Evolutionary conservation across 2,797 vertebrate species (phyloP).

Genomic region (Characodon lateralis): DNA sequence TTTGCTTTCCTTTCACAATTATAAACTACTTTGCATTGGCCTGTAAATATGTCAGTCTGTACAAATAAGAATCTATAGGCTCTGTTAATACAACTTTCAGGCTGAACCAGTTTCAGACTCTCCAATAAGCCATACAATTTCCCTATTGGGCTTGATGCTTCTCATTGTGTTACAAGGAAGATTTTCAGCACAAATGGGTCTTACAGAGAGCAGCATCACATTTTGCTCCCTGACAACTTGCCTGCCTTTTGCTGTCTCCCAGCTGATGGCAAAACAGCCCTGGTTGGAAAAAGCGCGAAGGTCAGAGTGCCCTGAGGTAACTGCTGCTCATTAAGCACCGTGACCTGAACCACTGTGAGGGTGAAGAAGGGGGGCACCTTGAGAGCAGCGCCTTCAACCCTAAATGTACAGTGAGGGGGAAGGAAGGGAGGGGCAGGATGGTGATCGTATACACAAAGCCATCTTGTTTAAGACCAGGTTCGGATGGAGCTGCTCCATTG

Average conservation of each 20-base stretch:
- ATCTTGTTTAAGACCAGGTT: slow-evolving; percentile 78
- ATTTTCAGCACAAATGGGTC: not conserved
- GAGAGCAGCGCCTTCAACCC: slow-evolving; percentile 33
- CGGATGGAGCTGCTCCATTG: slow-evolving; percentile 78
- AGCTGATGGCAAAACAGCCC: slow-evolving; percentile 44
- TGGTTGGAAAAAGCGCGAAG: slow-evolving; percentile 61
- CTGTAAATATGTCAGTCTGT: not conserved
- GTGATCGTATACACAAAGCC: slow-evolving; percentile 78
- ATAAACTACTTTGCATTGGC: not conserved
- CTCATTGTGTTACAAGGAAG: slow-evolving; percentile 10
- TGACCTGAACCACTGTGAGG: slow-evolving; percentile 32
- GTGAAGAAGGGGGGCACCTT: slow-evolving; percentile 60
- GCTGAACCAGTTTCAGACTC: slow-evolving; percentile 31
- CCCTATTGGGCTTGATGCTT: slow-evolving; percentile 14
- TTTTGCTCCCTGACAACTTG: slow-evolving; percentile 50
- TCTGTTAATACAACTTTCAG: slow-evolving; percentile 10
- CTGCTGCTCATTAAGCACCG: slow-evolving; percentile 24
- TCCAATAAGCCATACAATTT: slow-evolving; percentile 33
- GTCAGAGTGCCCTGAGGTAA: slow-evolving; percentile 58
- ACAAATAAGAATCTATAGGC: slow-evolving; percentile 38
- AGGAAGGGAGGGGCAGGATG: slow-evolving; percentile 70
- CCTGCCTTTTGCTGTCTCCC: slow-evolving; percentile 28
- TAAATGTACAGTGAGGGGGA: slow-evolving; percentile 54
- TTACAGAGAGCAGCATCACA: slow-evolving; percentile 28
- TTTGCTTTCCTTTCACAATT: not conserved